phyloP scores from a whole-genome alignment of 2,888 invertebrate genomes.

The Lomographa bimaculata region DNA sequence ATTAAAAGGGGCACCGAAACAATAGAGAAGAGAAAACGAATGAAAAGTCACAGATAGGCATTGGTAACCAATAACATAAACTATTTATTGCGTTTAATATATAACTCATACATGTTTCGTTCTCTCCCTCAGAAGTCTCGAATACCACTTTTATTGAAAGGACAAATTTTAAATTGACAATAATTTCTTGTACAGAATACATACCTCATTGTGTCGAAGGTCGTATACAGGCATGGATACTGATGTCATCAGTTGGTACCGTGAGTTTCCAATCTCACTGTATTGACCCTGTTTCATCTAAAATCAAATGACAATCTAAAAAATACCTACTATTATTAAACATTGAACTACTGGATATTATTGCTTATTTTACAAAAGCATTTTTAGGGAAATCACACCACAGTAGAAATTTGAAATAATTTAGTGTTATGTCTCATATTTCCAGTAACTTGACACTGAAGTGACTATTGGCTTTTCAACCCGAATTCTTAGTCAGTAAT shows the following conservation, averaged over 20 bases:
- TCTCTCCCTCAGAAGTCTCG: conserved; percentile 19
- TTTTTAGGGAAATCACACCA: no score
- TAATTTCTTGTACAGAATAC: conserved; percentile 43
- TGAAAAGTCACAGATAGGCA: background rate
- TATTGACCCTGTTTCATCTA: conserved; percentile 85
- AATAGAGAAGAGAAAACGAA: conserved; percentile 38
- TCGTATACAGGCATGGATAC: conserved; percentile 97
- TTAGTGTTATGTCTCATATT: no score
- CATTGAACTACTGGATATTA: no score
- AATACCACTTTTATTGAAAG: conserved; percentile 20
- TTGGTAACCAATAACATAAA: no score
- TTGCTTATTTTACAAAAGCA: background rate
- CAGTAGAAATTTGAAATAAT: no score
- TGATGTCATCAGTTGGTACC: conserved; percentile 94
- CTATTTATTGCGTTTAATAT: no score
- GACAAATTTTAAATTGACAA: conserved; percentile 9
- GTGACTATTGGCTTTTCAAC: no score
- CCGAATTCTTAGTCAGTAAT: no score
- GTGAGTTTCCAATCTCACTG: conserved; percentile 83
- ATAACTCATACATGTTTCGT: conserved; percentile 1
- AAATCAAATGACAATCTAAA: no score
- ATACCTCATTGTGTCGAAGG: conserved; percentile 92
- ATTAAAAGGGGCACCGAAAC: conserved; percentile 42
- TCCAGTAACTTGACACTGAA: no score
- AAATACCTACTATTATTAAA: no score